Evolutionary conservation across 2,888 invertebrate genomes (phyloP).

Genomic region (Drosophila helvetica): DNA sequence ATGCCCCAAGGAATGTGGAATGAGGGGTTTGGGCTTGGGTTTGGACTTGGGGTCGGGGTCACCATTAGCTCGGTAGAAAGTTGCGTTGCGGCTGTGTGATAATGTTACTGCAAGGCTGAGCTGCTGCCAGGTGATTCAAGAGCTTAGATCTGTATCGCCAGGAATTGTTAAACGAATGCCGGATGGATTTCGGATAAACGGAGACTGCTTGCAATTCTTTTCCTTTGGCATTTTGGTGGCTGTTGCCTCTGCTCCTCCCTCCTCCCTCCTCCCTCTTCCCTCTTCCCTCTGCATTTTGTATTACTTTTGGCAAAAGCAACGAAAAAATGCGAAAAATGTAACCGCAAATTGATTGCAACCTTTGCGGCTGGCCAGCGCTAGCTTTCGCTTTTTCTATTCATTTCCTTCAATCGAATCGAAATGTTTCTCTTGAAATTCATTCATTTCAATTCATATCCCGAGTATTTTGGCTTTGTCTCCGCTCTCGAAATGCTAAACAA

Average conservation of each 20-base stretch:
- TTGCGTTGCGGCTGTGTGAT: slow-evolving; percentile 10
- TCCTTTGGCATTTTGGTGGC: too few relatives aligned
- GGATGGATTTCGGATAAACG: too few relatives aligned
- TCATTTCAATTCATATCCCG: slow-evolving; percentile 6
- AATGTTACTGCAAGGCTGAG: slow-evolving; percentile 1
- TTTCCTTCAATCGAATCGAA: background rate
- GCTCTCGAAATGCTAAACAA: slow-evolving; percentile 18
- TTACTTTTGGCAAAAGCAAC: background rate
- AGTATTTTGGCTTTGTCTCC: slow-evolving; percentile 6
- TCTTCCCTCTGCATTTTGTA: too few relatives aligned
- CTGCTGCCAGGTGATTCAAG: slow-evolving; percentile 4
- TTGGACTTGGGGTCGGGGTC: slow-evolving; percentile 25
- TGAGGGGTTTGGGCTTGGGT: slow-evolving; percentile 7
- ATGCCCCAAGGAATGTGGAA: slow-evolving; percentile 15
- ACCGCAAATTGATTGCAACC: slow-evolving; percentile 11
- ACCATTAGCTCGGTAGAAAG: slow-evolving; percentile 13
- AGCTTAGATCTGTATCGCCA: background rate
- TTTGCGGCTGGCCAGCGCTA: slow-evolving; percentile 8
- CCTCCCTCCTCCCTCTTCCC: too few relatives aligned
- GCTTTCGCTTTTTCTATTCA: slow-evolving; percentile 23
- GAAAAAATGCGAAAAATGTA: background rate
- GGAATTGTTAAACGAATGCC: too few relatives aligned
- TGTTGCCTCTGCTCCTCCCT: too few relatives aligned
- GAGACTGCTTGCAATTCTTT: background rate
- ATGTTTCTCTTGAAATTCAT: background rate